Percentiles rank a stretch among this genome's conserved stretches.
Evolutionary conservation across 2,113 vertebrate genomes (phyloP).

Genomic region (Galbula dea): DNA sequence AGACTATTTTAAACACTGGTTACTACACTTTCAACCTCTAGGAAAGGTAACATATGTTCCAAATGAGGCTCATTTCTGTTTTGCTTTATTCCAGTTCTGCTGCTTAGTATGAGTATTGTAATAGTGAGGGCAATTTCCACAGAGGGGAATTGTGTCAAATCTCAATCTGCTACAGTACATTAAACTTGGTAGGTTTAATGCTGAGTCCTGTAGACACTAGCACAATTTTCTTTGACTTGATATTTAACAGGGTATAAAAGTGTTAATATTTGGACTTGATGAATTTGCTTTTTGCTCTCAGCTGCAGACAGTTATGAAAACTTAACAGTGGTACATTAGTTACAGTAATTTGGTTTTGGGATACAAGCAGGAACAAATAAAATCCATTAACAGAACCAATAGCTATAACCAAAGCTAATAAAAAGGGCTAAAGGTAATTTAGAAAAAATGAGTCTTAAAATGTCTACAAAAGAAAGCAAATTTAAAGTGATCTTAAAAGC

Average conservation of each 20-base stretch:
- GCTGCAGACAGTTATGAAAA: slow-evolving; percentile 48
- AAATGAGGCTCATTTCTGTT: slow-evolving; percentile 1
- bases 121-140: neutral
- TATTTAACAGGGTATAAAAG: slow-evolving; percentile 62
- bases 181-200: slow-evolving; percentile 31
- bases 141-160: slow-evolving; percentile 24
- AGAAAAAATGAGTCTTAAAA: slow-evolving; percentile 37
- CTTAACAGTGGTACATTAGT: slow-evolving; percentile 60
- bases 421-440: slow-evolving; percentile 58
- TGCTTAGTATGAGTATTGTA: neutral
- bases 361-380: slow-evolving; percentile 62
- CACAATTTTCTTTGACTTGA: slow-evolving; percentile 19
- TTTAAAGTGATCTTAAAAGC: slow-evolving; percentile 5
- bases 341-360: slow-evolving; percentile 64
- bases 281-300: slow-evolving; percentile 58
- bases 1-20: neutral
- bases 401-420: slow-evolving; percentile 57
- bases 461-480: slow-evolving; percentile 28
- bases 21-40: neutral
- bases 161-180: slow-evolving; percentile 49
- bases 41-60: neutral
- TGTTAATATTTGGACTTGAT: slow-evolving; percentile 70
- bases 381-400: slow-evolving; percentile 61
- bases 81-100: neutral
- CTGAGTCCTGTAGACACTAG: slow-evolving; percentile 35